A percentile compares a stretch with the other conserved stretches of the same genome.
These are phyloP conservation scores for Tyto alba DNA, from an alignment of 2,113 vertebrate genomes.

Conservation along the genomic window DNA sequence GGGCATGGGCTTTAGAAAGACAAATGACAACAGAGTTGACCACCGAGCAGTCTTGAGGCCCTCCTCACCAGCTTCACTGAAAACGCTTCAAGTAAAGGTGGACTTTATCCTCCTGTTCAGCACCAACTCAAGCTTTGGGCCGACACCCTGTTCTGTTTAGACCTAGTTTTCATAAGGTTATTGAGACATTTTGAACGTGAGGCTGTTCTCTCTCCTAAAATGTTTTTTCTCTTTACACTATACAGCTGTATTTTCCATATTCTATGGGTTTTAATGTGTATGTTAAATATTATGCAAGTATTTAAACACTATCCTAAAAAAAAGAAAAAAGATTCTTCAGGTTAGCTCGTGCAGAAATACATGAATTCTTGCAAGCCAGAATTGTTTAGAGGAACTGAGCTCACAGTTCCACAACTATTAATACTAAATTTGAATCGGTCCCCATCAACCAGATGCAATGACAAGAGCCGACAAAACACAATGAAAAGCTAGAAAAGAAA, in stretches of 20 bases:
- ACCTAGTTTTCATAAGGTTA: not conserved
- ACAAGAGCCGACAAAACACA: not conserved
- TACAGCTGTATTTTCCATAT: not conserved
- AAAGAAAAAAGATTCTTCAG: too few relatives aligned
- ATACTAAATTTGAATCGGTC: not conserved
- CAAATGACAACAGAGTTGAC: not conserved
- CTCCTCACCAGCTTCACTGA: not conserved
- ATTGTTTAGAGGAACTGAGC: not conserved
- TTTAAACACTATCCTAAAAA: not conserved
- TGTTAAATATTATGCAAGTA: accelerated
- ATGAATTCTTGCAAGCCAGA: not conserved
- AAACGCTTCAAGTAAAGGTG: not conserved
- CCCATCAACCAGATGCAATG: not conserved
- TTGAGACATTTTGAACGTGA: not conserved
- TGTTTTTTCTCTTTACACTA: not conserved
- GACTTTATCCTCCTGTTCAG: not conserved
- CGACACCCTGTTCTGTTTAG: not conserved
- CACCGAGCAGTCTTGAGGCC: not conserved
- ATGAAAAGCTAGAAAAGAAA: accelerated
- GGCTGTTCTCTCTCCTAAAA: not conserved
- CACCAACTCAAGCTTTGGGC: not conserved
- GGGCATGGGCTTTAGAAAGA: not conserved
- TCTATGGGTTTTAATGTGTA: accelerated
- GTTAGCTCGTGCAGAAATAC: not conserved
- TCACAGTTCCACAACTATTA: not conserved